Evolutionary conservation across 2,113 vertebrate genomes (phyloP), one percentile per base, ranked within the genome.

Genomic region (Diadophis punctatus): DNA sequence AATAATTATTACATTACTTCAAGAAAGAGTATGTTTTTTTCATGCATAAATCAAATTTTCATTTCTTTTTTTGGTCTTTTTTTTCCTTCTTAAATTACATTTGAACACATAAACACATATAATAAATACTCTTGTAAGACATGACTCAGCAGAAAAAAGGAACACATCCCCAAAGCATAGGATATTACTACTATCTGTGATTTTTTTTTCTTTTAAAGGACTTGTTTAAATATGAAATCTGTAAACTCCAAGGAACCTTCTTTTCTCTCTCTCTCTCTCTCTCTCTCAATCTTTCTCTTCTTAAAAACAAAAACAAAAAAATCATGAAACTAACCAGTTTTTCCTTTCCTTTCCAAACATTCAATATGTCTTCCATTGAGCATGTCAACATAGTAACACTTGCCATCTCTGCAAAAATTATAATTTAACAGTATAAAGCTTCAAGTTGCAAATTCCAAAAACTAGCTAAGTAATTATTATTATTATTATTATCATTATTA

Each of bases 361-460:
- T 99, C 98, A 99, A 96, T 98, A 97, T 95, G 98, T 99, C 98
- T 99, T 98, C 98, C 98, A 97, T 96, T 96, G 98, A 98, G 98
- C 98, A 97, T 97, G 92, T 98, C 97, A 96, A 97, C 97, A 95
- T 96, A 97, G 98, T 93, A 95, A 98, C 98, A 98, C 98, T 98
- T 98, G 98, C 98, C 98, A 97, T 97, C 96, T 94, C 98, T 98
- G 98, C 98, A 98, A 98, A 87, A 98, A 98, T 98, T 98, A 98
- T 97, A 98, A 98, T 98, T 98, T 98, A 99, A 99, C 98, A 98
- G 98, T 99, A 99, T 98, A 99, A 99, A 99, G 99, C 98, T 99
- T 99, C 98, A 99, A 99, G 99, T 99, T 98, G 99, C 99, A 97
- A 99, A 98, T 98, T 99, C 98, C 98, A 99, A 99, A 98, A 99